These are phyloP conservation scores for Plecturocebus donacophilus DNA, from an alignment of 2,113 vertebrate genomes.

Conservation along the genomic window DNA sequence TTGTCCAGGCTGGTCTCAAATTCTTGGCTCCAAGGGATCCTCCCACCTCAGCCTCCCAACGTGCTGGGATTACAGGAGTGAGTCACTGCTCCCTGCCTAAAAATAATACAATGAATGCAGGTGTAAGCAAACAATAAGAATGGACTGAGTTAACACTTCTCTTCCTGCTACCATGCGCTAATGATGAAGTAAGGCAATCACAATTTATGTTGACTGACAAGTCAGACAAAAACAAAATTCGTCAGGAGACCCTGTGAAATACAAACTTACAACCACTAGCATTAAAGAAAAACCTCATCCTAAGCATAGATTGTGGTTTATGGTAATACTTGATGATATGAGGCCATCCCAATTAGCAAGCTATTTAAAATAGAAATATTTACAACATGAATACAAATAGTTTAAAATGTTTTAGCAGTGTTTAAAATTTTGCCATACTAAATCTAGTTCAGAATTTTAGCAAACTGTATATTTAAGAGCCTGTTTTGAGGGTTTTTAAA, in stretches of 20 bases:
- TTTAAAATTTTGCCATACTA: not conserved
- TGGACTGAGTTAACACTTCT: not conserved
- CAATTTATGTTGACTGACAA: not conserved
- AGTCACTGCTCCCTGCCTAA: not conserved
- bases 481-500: not conserved
- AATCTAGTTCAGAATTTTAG: constrained; percentile 25
- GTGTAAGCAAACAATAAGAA: not conserved
- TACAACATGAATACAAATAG: not conserved
- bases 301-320: not conserved
- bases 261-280: not conserved
- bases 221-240: not conserved
- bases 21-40: too few species aligned
- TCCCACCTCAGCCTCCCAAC: too few species aligned
- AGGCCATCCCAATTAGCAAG: not conserved
- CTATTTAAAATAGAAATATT: not conserved
- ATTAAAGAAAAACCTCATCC: not conserved
- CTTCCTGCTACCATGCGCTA: not conserved
- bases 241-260: not conserved
- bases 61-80: too few species aligned
- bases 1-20: too few species aligned
- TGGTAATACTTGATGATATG: not conserved
- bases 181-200: not conserved
- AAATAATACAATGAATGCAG: not conserved
- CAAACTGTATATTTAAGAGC: constrained; percentile 4
- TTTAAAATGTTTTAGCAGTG: not conserved